Evolutionary conservation across 2,113 vertebrate species (phyloP), one percentile per base, ranked within the genome.

Genomic region (Callithrix jacchus): DNA sequence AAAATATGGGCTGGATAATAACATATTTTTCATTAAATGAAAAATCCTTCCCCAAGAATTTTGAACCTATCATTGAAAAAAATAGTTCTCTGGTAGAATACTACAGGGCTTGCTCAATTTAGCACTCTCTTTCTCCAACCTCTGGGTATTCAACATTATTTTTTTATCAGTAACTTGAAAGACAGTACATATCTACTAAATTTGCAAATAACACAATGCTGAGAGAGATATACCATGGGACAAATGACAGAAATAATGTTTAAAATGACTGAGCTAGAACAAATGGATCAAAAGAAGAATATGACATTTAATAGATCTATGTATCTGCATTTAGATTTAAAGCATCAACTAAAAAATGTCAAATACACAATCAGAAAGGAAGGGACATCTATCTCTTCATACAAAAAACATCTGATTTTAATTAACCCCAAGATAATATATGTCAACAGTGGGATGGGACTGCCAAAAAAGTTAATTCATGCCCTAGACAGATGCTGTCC

Each of bases 171-270:
- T 76, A 94, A 94, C 87, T 96, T 93, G 68, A 94, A 97, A 94
- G 54, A 79, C 90, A 96, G 95, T 56, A 91, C 64, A 76, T 45
- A 91, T 61, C 70, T 96, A 97, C 40, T 42, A 74, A 94, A 89
- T 95, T 54, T 68, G 42, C 86, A 95, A 97, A 76, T 92, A 94
- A 94, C 88, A 96, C 73, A 96, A 94, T 91, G 35, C 74, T 42
- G 54, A 86, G 86, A 97, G 61, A 93, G n/a, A 96, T 71, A 93
- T 80, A 97, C 80, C 91, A 97, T 91, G 68, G 82, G 93, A 96
- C 87, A 97, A 94, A 96, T 96, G 95, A 91, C 83, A 94, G 87
- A 97, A 98, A 98, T 93, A 96, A 97, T 94, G 86, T 91, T 97
- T 88, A 82, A 97, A 98, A 97, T 96, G 94, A 97, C 74, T 94